Evolutionary conservation across 2,888 invertebrate species (phyloP).

Genomic region (Capitulum mitella): DNA sequence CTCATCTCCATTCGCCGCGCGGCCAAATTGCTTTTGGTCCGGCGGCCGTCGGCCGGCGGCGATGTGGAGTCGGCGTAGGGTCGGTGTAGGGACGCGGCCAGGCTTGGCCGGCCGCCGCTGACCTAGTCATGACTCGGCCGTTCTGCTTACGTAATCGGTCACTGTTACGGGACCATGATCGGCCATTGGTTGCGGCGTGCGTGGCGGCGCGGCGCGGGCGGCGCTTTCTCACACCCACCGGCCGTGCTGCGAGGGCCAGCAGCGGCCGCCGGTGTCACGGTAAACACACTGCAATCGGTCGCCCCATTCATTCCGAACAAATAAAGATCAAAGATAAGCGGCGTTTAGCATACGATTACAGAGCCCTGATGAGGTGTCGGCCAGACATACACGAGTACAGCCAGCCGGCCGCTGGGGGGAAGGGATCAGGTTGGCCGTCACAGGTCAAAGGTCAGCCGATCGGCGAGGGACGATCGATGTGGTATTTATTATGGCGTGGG

Average conservation of each 20-base stretch:
- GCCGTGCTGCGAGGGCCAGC: not conserved
- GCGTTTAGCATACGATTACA: not conserved
- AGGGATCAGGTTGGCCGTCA: not conserved
- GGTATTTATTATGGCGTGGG: not conserved
- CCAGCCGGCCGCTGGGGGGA: not conserved
- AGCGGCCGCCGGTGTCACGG: not conserved
- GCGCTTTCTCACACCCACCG: not conserved
- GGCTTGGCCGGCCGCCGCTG: not conserved
- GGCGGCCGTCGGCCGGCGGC: too few species aligned
- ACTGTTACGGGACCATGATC: not conserved
- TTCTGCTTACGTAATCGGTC: not conserved
- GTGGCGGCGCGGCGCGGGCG: not conserved
- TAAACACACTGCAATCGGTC: not conserved
- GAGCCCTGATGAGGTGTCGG: not conserved
- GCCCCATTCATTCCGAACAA: constrained; percentile 14
- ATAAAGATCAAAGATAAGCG: constrained; percentile 6
- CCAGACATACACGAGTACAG: not conserved
- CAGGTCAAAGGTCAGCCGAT: not conserved
- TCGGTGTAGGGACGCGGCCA: too few species aligned
- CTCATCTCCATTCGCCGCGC: not conserved
- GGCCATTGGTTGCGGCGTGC: not conserved
- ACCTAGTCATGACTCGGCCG: not conserved
- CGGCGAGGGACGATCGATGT: not conserved
- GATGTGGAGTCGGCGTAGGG: too few species aligned
- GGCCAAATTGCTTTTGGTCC: constrained; percentile 6